Evolutionary conservation across 2,797 vertebrate genomes (phyloP).

Genomic region (Acanthurus leucopareius): DNA sequence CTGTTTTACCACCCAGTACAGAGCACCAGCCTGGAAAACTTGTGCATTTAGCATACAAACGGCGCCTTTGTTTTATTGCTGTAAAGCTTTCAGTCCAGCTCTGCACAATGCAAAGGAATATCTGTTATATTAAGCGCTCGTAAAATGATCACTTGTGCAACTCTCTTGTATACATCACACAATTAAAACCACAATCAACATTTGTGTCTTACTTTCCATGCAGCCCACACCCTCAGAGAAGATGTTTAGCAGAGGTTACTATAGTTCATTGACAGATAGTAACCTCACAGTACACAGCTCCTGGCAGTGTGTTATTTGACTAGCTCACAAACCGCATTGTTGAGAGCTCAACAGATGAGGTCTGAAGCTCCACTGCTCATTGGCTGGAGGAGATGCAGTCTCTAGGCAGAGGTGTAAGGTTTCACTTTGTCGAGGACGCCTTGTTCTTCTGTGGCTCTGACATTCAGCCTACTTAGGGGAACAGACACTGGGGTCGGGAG

Average conservation of each 20-base stretch:
- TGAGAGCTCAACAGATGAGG: conserved; percentile 66
- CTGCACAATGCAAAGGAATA: conserved; percentile 4
- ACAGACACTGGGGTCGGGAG: neutral
- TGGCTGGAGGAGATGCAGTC: conserved; percentile 75
- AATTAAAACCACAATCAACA: neutral
- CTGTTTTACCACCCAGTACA: conserved; percentile 39
- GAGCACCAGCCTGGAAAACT: conserved; percentile 27
- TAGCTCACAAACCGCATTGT: conserved; percentile 83
- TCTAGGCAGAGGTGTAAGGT: conserved; percentile 77
- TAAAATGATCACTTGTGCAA: conserved; percentile 12
- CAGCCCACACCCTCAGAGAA: conserved; percentile 7
- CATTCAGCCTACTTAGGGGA: conserved; percentile 31
- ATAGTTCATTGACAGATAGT: conserved; percentile 84
- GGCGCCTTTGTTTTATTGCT: conserved; percentile 58
- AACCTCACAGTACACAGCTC: conserved; percentile 79
- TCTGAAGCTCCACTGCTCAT: conserved; percentile 64
- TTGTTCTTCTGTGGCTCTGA: conserved; percentile 67
- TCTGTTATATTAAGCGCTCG: conserved; percentile 15
- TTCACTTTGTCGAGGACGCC: conserved; percentile 75
- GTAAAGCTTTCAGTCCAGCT: conserved; percentile 19
- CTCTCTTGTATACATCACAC: conserved; percentile 19
- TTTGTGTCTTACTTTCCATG: conserved; percentile 18
- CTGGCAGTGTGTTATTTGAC: conserved; percentile 77
- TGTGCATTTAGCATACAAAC: conserved; percentile 54
- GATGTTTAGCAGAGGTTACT: conserved; percentile 76